Conservation (phyloP, 2,113 vertebrate genomes). For the Lethenteron reissneri region DNA sequence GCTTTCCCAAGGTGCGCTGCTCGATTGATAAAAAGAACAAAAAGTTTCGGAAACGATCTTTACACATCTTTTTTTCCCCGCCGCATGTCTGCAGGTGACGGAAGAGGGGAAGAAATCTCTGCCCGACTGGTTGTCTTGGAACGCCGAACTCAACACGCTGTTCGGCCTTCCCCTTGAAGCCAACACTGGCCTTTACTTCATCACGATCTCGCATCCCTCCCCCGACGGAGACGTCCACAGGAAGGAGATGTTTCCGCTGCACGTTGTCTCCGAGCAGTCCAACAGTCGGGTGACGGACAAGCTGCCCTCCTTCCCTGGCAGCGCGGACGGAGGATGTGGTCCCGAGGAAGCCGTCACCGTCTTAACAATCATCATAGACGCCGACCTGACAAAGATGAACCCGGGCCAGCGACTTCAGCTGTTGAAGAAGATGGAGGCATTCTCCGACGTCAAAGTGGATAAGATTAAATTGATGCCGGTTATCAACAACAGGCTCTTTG, state of each 20-base stretch:
- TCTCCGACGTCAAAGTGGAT: constrained; percentile 54
- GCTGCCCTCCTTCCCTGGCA: constrained; percentile 25
- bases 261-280: constrained; percentile 60
- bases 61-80: not conserved
- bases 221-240: constrained; percentile 12
- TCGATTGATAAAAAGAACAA: no score
- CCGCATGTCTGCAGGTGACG: constrained; percentile 28
- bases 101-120: constrained; percentile 51
- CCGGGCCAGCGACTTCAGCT: constrained; percentile 55
- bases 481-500: constrained; percentile 83
- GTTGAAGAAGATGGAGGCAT: constrained; percentile 45
- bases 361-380: constrained; percentile 77
- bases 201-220: constrained; percentile 23
- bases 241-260: constrained; percentile 27
- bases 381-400: constrained; percentile 82
- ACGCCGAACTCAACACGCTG: constrained; percentile 30
- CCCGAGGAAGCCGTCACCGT: constrained; percentile 56
- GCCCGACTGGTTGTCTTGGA: constrained; percentile 72
- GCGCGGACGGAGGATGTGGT: constrained; percentile 34
- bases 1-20: no score
- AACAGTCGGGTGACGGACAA: constrained; percentile 31
- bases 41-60: no score
- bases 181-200: constrained; percentile 71
- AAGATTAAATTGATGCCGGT: constrained; percentile 76
- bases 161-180: constrained; percentile 67